A percentile compares a stretch with the other conserved stretches of the same genome.
Evolutionary conservation across 2,888 invertebrate genomes (phyloP).

Genomic region (Mesopsocus fuscifrons): DNA sequence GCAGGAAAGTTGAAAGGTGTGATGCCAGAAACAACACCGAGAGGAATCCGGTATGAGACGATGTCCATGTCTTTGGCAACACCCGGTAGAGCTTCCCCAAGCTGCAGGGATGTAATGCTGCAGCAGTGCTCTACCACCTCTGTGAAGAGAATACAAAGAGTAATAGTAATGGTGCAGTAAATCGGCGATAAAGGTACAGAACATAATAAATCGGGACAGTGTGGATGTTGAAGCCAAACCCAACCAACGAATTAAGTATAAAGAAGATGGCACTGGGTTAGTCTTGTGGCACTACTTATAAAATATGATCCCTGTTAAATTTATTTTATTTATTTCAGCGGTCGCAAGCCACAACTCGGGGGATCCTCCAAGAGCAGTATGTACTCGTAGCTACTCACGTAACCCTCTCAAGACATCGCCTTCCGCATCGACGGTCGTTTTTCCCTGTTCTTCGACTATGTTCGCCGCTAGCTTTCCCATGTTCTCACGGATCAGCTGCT

Average conservation of each 20-base stretch:
- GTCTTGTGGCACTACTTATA: too few relatives aligned
- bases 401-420: constrained; percentile 95
- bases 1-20: constrained; percentile 99
- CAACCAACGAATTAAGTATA: too few relatives aligned
- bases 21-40: constrained; percentile 88
- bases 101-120: constrained; percentile 74
- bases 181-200: too few relatives aligned
- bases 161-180: constrained; percentile 1
- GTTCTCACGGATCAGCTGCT: constrained; percentile 69
- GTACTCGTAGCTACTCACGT: constrained; percentile 76
- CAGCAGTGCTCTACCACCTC: constrained; percentile 96
- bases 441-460: constrained; percentile 93
- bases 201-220: too few relatives aligned
- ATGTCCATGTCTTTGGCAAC: constrained; percentile 96
- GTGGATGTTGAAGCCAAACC: too few relatives aligned
- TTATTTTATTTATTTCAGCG: too few relatives aligned
- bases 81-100: constrained; percentile 74
- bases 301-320: too few relatives aligned
- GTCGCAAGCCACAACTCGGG: too few relatives aligned
- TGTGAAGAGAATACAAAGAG: constrained; percentile 23
- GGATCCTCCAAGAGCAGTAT: too few relatives aligned
- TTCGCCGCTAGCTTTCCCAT: constrained; percentile 63
- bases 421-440: constrained; percentile 90
- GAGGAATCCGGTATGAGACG: constrained; percentile 71
- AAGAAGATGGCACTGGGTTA: too few relatives aligned